Conservation (phyloP, 2,888 invertebrate genomes). For the Melinaea menophilus region DNA sequence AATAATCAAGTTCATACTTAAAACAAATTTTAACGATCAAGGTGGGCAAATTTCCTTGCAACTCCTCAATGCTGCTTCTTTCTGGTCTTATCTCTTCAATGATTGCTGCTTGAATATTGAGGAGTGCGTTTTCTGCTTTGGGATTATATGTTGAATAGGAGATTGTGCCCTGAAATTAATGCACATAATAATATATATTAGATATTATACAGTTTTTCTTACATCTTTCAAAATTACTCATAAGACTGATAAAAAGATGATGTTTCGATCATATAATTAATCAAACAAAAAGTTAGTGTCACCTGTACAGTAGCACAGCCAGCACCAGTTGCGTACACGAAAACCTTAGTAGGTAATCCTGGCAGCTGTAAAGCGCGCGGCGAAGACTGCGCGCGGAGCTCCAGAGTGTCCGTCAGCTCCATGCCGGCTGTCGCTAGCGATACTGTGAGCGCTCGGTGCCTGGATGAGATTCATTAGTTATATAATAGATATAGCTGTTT, state of each 20-base stretch:
- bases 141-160: conserved; percentile 80
- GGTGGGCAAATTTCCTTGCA: conserved; percentile 81
- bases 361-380: conserved; percentile 78
- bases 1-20: conserved; percentile 58
- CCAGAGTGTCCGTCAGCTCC: conserved; percentile 83
- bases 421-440: conserved; percentile 83
- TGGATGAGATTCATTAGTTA: conserved; percentile 31
- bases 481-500: too few species aligned
- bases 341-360: conserved; percentile 82
- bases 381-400: conserved; percentile 73
- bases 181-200: background rate
- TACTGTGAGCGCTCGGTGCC: conserved; percentile 80
- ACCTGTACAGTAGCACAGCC: conserved; percentile 84
- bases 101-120: conserved; percentile 80
- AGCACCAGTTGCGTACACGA: conserved; percentile 83
- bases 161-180: conserved; percentile 74
- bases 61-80: conserved; percentile 79
- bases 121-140: conserved; percentile 73
- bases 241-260: too few species aligned
- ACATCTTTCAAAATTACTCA: too few species aligned
- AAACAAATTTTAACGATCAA: conserved; percentile 81
- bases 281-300: conserved; percentile 9
- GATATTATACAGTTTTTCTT: too few species aligned
- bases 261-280: too few species aligned
- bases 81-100: conserved; percentile 81